Base-by-base conservation (phyloP, 2,113 vertebrate species). In the Nicator chloris region DNA sequence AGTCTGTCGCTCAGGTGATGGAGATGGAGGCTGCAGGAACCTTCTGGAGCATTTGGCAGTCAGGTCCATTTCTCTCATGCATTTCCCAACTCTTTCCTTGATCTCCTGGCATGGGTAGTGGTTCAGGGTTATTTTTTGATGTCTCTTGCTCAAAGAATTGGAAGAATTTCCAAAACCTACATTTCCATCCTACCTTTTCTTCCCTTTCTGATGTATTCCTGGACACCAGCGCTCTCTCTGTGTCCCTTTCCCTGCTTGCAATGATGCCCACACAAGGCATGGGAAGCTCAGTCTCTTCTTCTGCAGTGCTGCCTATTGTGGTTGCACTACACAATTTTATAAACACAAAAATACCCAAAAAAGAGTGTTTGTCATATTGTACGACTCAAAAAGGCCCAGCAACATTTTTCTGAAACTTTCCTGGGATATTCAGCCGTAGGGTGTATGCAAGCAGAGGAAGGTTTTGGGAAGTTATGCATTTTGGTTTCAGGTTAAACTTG, bases 1-100 rank as follows among this genome's bases (percentile, higher is more conserved):
- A 94, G 96, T 97, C 96, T 97, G 95, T 96, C 93, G 14, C 94
- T 95, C 96, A 97, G 94, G 93, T 96, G 95, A 95, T 95, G 86
- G 94, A 91, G 94, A 95, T 92, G 73, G 84, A 97, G 84, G 78
- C 96, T 97, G 96, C 78, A 79, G 94, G 89, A 95, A 65, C 95
- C 96, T 96, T 95, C 95, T 96, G 96, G 92, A 88, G 83, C 76
- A 84, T 88, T 97, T 97, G 96, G 95, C 95, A 95, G 64, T 59
- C 86, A 81, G 56, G n/a, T 57, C 80, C 47, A 92, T 87, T 35
- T 88, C 10, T 4, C 83, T 91, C 65, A 35, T 13, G 8, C 0
- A 0, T 82, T 96, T 95, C 95, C 81, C 70, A 92, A 76, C 82
- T 65, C 91, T 89, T 89, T 72, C 83, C 15, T 33, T 95, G 65